Percentiles rank a stretch among this genome's conserved stretches.
Evolutionary conservation across 2,888 invertebrate genomes (phyloP).

Genomic region (Pterobdella sp.): DNA sequence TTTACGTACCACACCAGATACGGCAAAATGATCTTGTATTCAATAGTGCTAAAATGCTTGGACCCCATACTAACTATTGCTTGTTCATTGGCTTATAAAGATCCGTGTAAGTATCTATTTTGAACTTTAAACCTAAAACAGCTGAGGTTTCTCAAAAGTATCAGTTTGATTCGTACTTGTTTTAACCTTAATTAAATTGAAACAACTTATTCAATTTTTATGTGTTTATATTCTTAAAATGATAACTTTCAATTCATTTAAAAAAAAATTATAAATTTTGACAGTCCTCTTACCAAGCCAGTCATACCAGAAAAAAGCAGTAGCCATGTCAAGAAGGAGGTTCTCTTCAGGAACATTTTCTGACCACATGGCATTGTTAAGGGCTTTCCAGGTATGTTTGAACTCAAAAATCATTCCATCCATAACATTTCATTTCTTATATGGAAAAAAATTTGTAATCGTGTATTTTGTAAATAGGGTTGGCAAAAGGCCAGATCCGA

Average conservation of each 20-base stretch:
- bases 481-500: conserved; percentile 65
- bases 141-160: no score
- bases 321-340: conserved; percentile 60
- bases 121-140: background rate
- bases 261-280: no score
- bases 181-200: background rate
- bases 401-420: background rate
- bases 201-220: background rate
- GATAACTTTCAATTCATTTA: conserved; percentile 31
- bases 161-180: no score
- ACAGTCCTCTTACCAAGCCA: conserved; percentile 63
- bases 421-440: background rate
- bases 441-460: background rate
- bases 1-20: no score
- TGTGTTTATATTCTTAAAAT: background rate
- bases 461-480: conserved; percentile 39
- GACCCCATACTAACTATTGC: conserved; percentile 86
- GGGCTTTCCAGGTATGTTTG: conserved; percentile 66
- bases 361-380: conserved; percentile 78
- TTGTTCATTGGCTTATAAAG: conserved; percentile 71
- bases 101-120: conserved; percentile 52
- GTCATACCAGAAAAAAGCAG: conserved; percentile 59
- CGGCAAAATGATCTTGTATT: conserved; percentile 82
- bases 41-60: conserved; percentile 79
- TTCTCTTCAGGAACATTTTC: conserved; percentile 71